These are phyloP conservation scores for Tenebrosternarchus preto DNA, from an alignment of 2,113 vertebrate species.

Conservation along the genomic window DNA sequence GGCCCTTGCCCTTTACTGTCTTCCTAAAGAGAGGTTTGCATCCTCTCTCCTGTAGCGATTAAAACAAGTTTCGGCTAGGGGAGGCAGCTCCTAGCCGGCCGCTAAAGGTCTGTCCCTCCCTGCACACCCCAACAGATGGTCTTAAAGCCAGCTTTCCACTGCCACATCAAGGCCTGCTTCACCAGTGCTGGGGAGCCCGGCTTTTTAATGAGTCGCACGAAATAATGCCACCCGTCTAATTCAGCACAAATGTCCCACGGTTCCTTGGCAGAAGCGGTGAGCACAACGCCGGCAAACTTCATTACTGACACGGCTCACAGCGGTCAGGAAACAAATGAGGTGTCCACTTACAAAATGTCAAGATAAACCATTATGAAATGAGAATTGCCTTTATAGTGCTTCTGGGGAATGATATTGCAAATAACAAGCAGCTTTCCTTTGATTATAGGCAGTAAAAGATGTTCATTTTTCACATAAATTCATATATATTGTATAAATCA, in stretches of 20 bases:
- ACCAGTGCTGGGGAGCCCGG: constrained; percentile 46
- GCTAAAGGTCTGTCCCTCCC: constrained; percentile 11
- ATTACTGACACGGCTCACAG: constrained; percentile 69
- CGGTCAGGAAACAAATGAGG: constrained; percentile 72
- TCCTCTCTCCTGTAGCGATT: neutral
- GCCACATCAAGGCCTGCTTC: constrained; percentile 44
- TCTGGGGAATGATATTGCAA: constrained; percentile 69
- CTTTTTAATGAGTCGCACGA: constrained; percentile 65
- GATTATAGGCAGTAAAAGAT: constrained; percentile 1
- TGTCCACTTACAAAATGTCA: constrained; percentile 75
- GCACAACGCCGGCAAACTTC: constrained; percentile 65
- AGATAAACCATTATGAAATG: constrained; percentile 78
- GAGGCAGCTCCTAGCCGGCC: neutral
- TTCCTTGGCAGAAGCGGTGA: constrained; percentile 61
- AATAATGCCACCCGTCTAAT: constrained; percentile 69
- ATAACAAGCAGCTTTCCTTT: constrained; percentile 14
- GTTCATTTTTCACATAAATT: neutral
- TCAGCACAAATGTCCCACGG: constrained; percentile 58
- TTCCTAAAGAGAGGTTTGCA: constrained; percentile 8
- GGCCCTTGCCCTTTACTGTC: constrained; percentile 20
- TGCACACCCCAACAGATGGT: constrained; percentile 26
- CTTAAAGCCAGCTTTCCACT: constrained; percentile 38
- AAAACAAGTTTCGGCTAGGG: neutral
- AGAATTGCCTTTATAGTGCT: constrained; percentile 70
- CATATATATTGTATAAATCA: neutral